Conservation (phyloP, 2,888 invertebrate genomes). For the Leptopilina myrica region DNA sequence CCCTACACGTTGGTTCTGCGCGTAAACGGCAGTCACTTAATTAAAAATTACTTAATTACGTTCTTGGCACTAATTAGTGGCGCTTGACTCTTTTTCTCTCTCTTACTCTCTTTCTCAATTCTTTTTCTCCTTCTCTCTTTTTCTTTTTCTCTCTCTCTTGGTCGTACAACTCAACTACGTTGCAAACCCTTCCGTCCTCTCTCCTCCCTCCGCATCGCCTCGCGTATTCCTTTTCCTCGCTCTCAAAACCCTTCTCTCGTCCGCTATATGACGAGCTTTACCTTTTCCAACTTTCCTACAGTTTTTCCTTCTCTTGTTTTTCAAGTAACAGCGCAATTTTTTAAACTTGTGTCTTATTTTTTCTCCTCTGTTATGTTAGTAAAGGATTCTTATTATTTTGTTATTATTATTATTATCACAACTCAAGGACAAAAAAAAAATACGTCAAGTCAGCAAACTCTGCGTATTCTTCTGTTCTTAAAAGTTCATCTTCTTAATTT, state of each 20-base stretch:
- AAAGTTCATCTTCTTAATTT: no score
- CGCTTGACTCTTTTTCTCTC: conserved; percentile 68
- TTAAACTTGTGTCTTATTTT: conserved; percentile 43
- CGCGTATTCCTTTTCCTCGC: conserved; percentile 47
- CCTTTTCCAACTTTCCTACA: conserved; percentile 16
- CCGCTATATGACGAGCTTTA: conserved; percentile 5
- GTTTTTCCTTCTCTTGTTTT: conserved; percentile 10
- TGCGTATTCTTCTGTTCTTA: no score
- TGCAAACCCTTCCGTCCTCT: conserved; percentile 51
- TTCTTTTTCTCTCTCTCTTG: conserved; percentile 55
- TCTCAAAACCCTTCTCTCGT: conserved; percentile 45
- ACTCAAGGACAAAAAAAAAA: no score
- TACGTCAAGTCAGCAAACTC: no score
- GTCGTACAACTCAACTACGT: conserved; percentile 62
- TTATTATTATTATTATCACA: no score
- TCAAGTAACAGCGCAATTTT: conserved; percentile 24
- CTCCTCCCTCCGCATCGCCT: conserved; percentile 42
- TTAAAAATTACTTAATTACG: conserved; percentile 84
- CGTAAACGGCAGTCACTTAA: conserved; percentile 79
- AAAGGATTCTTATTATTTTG: conserved; percentile 8
- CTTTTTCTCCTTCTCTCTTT: conserved; percentile 50
- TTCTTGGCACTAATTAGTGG: conserved; percentile 83
- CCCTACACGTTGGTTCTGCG: conserved; percentile 68
- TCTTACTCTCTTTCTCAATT: conserved; percentile 59
- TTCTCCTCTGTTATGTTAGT: neutral